Evolutionary conservation across 1,140 invertebrate species (phyloP).

Genomic region (Asbolus verrucosus): DNA sequence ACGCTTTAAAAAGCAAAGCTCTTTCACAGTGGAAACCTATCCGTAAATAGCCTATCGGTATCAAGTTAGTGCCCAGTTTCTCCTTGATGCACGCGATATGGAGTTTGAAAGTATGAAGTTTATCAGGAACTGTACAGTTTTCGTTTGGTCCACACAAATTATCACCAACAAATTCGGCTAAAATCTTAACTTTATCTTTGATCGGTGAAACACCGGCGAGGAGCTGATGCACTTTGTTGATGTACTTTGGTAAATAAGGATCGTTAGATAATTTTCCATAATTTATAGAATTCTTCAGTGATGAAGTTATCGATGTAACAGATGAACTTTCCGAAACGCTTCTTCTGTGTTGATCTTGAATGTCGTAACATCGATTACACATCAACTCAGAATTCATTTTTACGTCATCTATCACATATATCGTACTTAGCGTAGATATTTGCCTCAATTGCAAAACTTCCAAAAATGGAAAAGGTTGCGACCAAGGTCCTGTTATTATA

Average conservation of each 20-base stretch:
- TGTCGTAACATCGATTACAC: too few relatives aligned
- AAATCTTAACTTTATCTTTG: slow-evolving; percentile 50
- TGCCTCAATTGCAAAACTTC: slow-evolving; percentile 54
- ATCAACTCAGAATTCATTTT: too few relatives aligned
- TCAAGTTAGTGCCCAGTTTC: slow-evolving; percentile 59
- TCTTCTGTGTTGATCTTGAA: background rate
- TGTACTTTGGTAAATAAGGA: slow-evolving; percentile 56
- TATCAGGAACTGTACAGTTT: slow-evolving; percentile 46
- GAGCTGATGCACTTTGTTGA: slow-evolving; percentile 49
- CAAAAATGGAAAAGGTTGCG: slow-evolving; percentile 56
- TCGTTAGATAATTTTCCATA: slow-evolving; percentile 55
- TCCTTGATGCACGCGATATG: slow-evolving; percentile 57
- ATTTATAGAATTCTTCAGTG: slow-evolving; percentile 37
- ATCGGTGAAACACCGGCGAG: slow-evolving; percentile 29
- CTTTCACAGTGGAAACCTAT: slow-evolving; percentile 60
- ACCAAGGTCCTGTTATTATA: slow-evolving; percentile 56
- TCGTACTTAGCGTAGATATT: slow-evolving; percentile 54
- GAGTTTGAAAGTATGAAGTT: slow-evolving; percentile 57
- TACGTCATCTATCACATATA: slow-evolving; percentile 61
- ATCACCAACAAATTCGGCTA: slow-evolving; percentile 58
- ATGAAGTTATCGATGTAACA: background rate
- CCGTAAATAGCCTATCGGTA: slow-evolving; percentile 59
- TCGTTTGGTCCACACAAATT: slow-evolving; percentile 54
- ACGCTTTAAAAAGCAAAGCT: slow-evolving; percentile 60
- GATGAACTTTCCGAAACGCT: background rate